Percentiles rank a stretch among this genome's conserved stretches.
These are phyloP conservation scores for Scartelaos histophorus DNA, from an alignment of 2,113 vertebrate species.

Conservation along the genomic window DNA sequence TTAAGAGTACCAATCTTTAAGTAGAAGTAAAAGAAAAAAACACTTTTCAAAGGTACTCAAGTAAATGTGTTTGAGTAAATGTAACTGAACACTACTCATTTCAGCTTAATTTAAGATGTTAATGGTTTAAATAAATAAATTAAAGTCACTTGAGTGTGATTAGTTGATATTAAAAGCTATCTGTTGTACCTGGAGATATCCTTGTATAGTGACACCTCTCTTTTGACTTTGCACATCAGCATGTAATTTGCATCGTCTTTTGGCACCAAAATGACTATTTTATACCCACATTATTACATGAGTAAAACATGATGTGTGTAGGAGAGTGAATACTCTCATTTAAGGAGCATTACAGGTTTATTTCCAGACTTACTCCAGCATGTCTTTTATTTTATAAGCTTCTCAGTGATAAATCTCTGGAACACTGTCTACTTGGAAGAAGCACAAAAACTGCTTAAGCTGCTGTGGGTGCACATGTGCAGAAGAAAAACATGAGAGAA, in stretches of 20 bases:
- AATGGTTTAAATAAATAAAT: no score
- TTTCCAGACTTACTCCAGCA: constrained; percentile 42
- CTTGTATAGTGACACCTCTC: constrained; percentile 17
- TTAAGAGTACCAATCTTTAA: no score
- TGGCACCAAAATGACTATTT: neutral
- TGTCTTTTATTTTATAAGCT: constrained; percentile 40
- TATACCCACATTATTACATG: constrained; percentile 42
- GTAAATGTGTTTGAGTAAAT: no score
- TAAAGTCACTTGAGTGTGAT: no score
- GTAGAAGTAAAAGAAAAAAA: no score
- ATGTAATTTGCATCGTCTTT: constrained; percentile 20
- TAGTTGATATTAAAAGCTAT: no score
- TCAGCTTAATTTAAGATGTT: no score
- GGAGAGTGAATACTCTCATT: constrained; percentile 47
- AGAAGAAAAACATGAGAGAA: constrained; percentile 9
- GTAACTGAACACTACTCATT: no score
- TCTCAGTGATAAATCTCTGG: constrained; percentile 57
- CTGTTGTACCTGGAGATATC: no score
- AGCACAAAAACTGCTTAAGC: constrained; percentile 41
- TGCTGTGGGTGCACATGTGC: constrained; percentile 30
- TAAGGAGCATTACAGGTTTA: constrained; percentile 38
- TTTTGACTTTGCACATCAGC: constrained; percentile 60
- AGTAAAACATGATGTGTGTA: constrained; percentile 51
- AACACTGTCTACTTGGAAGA: constrained; percentile 54
- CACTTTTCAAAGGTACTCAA: no score